Evolutionary conservation across 2,113 vertebrate genomes (phyloP).

Genomic region (Empidonax alnorum): DNA sequence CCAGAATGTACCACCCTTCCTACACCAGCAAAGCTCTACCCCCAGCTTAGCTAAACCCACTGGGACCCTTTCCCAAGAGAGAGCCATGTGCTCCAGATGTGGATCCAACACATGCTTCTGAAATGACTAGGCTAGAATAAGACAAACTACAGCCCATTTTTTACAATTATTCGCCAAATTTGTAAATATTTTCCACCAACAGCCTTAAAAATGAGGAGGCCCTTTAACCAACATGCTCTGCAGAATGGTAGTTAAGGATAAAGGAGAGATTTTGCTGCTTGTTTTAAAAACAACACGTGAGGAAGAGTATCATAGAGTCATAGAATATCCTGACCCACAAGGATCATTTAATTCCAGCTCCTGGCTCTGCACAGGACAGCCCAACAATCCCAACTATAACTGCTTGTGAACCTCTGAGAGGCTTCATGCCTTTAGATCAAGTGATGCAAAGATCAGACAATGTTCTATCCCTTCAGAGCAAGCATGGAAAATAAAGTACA

Average conservation of each 20-base stretch:
- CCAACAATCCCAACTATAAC: not conserved
- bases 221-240: not conserved
- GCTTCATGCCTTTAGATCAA: not conserved
- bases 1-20: not conserved
- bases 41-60: not conserved
- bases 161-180: not conserved
- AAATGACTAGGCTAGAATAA: not conserved
- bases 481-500: not conserved
- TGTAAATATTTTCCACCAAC: not conserved
- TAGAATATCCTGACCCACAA: not conserved
- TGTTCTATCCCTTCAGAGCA: not conserved
- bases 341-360: accelerated
- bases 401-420: not conserved
- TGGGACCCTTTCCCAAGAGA: not conserved
- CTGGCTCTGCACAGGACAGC: not conserved
- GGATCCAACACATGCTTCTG: not conserved
- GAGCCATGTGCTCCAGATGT: accelerated
- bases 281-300: not conserved
- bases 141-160: too few species aligned
- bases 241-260: not conserved
- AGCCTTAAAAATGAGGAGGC: not conserved
- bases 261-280: not conserved
- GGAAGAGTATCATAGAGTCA: not conserved
- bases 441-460: not conserved
- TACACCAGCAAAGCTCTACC: not conserved